These are phyloP conservation scores for Menidia beryllina DNA, from an alignment of 2,113 vertebrate genomes.

Conservation along the genomic window DNA sequence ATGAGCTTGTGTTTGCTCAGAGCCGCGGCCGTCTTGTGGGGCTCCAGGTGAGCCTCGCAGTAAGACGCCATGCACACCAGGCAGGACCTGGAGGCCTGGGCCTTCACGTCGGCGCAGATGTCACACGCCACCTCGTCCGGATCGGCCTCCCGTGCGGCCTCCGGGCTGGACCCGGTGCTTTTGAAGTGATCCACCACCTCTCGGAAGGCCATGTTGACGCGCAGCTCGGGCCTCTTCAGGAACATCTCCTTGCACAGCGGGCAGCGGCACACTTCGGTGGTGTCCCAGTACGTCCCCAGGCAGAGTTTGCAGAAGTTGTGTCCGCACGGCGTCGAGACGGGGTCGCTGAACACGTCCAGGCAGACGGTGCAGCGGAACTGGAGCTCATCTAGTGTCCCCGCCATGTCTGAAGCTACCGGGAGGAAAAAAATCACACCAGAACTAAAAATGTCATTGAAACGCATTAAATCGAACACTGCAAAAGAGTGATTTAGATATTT, in stretches of 20 bases:
- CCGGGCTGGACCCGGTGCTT: background rate
- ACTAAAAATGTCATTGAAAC: background rate
- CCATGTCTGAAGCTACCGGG: background rate
- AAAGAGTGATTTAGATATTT: background rate
- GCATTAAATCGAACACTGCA: background rate
- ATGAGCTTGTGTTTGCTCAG: conserved; percentile 11
- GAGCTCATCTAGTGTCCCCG: background rate
- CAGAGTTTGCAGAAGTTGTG: conserved; percentile 3
- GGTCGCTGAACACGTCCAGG: background rate
- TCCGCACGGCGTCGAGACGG: background rate
- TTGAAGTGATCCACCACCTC: background rate
- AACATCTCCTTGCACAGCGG: conserved; percentile 5
- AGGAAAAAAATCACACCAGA: background rate
- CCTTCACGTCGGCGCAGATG: background rate
- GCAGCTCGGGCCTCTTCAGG: background rate
- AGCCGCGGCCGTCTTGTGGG: conserved; percentile 1
- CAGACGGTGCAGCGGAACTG: background rate
- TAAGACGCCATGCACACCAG: background rate
- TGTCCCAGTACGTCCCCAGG: conserved; percentile 2
- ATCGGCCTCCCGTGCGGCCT: background rate
- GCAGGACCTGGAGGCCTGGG: conserved; percentile 12
- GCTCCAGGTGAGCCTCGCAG: conserved; percentile 11
- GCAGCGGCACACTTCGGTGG: background rate
- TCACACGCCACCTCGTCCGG: background rate
- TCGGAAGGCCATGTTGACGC: background rate